A percentile compares a stretch with the other conserved stretches of the same genome.
phyloP scores from a whole-genome alignment of 2,113 vertebrate species.

The Aleadryas rufinucha region DNA sequence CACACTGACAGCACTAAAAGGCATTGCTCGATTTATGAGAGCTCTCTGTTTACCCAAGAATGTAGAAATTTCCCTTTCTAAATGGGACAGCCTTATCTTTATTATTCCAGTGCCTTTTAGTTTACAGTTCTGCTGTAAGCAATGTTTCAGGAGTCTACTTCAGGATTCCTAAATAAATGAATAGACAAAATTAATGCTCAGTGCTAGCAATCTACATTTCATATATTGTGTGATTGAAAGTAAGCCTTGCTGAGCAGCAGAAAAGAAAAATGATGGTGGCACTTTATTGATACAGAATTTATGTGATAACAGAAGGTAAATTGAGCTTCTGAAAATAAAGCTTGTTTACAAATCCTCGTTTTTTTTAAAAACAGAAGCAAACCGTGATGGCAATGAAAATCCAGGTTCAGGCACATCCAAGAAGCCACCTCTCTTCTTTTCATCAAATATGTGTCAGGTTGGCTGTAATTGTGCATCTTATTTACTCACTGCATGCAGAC shows the following conservation, averaged over 20 bases:
- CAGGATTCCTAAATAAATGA: constrained; percentile 58
- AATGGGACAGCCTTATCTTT: constrained; percentile 71
- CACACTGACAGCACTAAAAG: constrained; percentile 49
- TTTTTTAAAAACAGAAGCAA: background rate
- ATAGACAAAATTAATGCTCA: constrained; percentile 52
- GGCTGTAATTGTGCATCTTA: background rate
- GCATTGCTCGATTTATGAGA: constrained; percentile 57
- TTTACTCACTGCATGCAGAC: background rate
- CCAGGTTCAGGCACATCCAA: background rate
- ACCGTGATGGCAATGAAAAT: background rate
- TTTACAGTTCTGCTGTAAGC: constrained; percentile 66
- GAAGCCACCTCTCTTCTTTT: background rate
- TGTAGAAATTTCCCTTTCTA: constrained; percentile 69
- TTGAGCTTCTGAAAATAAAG: constrained; percentile 36
- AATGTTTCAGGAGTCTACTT: constrained; percentile 61
- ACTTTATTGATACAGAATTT: constrained; percentile 55
- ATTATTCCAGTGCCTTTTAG: constrained; percentile 71
- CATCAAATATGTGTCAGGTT: background rate
- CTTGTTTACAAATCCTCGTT: constrained; percentile 4
- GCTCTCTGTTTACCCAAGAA: constrained; percentile 65
- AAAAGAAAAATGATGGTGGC: background rate
- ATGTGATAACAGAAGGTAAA: constrained; percentile 58
- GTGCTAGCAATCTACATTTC: constrained; percentile 43
- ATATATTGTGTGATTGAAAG: constrained; percentile 39
- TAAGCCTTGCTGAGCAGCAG: constrained; percentile 24